Percentiles rank a stretch among this genome's conserved stretches.
These are phyloP conservation scores for Leucosticte australis DNA, from an alignment of 2,113 vertebrate genomes.

Conservation along the genomic window DNA sequence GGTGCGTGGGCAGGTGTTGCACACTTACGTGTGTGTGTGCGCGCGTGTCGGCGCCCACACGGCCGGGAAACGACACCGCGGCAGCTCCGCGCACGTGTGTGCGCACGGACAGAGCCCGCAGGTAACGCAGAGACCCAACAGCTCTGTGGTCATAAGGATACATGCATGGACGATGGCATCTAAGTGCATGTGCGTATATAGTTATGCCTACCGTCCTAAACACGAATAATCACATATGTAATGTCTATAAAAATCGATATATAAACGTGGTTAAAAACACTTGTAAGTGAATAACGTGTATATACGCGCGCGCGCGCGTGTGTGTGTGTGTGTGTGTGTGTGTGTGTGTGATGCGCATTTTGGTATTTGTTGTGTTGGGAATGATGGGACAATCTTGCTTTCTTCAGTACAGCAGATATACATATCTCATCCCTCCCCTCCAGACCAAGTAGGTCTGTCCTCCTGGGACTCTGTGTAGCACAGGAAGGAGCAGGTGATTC, in stretches of 20 bases:
- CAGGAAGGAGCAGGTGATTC: neutral
- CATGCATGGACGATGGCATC: neutral
- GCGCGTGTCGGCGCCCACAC: neutral
- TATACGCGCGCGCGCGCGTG: no score
- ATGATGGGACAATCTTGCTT: neutral
- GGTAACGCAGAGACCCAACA: accelerated
- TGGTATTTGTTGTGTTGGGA: neutral
- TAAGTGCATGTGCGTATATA: accelerated
- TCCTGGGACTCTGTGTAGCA: neutral
- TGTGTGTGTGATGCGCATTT: neutral
- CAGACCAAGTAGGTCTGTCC: accelerated
- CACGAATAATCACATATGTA: accelerated
- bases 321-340: accelerated
- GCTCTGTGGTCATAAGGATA: accelerated
- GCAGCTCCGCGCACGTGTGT: neutral
- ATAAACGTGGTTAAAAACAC: neutral
- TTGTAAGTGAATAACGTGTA: accelerated
- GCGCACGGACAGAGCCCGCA: accelerated
- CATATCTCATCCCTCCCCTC: accelerated
- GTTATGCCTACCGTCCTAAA: neutral
- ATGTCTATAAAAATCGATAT: neutral
- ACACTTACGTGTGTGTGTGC: neutral
- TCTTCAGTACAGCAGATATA: neutral
- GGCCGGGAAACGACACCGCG: accelerated
- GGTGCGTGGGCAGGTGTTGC: neutral